Conservation (phyloP, 2,113 vertebrate species). For the Egretta garzetta region DNA sequence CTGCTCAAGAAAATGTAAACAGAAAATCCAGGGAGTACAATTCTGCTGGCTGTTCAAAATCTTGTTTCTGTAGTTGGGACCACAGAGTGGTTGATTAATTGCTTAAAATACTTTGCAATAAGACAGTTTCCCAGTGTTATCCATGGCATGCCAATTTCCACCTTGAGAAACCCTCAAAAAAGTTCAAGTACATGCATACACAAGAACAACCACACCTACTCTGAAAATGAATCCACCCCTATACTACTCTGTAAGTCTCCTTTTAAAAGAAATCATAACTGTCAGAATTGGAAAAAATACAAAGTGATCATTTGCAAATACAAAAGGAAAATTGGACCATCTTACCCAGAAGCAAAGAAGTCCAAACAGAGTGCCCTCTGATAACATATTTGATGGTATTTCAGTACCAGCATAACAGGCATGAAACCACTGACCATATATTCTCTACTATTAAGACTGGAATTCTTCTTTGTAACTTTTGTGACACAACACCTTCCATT, state of each 20-base stretch:
- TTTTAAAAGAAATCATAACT: not conserved
- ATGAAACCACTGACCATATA: too few species aligned
- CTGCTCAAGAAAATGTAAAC: not conserved
- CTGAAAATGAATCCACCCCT: not conserved
- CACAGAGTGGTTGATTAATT: not conserved
- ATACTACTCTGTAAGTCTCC: not conserved
- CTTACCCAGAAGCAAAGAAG: not conserved
- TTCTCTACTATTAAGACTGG: not conserved
- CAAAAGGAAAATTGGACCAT: not conserved
- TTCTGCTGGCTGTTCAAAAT: not conserved
- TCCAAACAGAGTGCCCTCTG: not conserved
- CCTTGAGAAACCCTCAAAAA: not conserved
- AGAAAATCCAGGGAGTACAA: not conserved
- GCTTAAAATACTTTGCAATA: not conserved
- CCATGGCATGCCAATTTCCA: not conserved
- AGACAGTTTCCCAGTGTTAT: not conserved
- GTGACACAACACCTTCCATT: not conserved
- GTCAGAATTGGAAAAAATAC: not conserved
- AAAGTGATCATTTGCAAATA: not conserved
- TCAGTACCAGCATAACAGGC: not conserved
- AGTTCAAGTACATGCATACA: too few species aligned
- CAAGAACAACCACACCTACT: not conserved
- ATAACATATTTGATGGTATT: not conserved
- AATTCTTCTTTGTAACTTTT: not conserved
- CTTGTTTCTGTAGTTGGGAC: not conserved